Percentiles rank a stretch among this genome's conserved stretches.
Evolutionary conservation across 2,797 vertebrate species (phyloP).

Genomic region (Sternotherus odoratus): DNA sequence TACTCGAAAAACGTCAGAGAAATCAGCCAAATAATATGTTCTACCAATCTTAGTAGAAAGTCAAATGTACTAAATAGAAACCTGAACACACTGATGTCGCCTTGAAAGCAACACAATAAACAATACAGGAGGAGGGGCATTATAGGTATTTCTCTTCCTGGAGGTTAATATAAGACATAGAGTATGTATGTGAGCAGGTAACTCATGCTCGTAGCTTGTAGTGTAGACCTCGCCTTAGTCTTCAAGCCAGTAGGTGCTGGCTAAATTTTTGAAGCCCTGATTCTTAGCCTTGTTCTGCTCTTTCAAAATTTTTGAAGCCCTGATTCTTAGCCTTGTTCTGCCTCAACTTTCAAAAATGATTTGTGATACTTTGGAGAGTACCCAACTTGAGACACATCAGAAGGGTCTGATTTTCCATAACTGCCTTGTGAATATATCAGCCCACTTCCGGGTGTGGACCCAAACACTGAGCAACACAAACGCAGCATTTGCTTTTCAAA

Average conservation of each 20-base stretch:
- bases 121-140: not conserved
- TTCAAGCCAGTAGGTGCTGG: not conserved
- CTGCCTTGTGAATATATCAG: not conserved
- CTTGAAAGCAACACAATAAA: not conserved
- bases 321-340: too few species aligned
- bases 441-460: not conserved
- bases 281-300: not conserved
- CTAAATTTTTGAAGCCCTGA: not conserved
- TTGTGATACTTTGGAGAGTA: fast-evolving
- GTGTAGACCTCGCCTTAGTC: not conserved
- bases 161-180: not conserved
- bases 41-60: not conserved
- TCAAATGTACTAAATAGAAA: not conserved
- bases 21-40: fast-evolving
- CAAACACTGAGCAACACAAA: not conserved
- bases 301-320: too few species aligned
- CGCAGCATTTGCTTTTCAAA: not conserved
- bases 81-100: not conserved
- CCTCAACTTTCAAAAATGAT: not conserved
- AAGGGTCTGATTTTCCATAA: not conserved
- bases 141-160: not conserved
- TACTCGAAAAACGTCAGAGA: not conserved
- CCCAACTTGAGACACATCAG: not conserved
- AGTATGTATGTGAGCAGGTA: not conserved
- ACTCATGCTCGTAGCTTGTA: fast-evolving